phyloP scores from a whole-genome alignment of 2,888 invertebrate species.

The Pilophorus perplexus region DNA sequence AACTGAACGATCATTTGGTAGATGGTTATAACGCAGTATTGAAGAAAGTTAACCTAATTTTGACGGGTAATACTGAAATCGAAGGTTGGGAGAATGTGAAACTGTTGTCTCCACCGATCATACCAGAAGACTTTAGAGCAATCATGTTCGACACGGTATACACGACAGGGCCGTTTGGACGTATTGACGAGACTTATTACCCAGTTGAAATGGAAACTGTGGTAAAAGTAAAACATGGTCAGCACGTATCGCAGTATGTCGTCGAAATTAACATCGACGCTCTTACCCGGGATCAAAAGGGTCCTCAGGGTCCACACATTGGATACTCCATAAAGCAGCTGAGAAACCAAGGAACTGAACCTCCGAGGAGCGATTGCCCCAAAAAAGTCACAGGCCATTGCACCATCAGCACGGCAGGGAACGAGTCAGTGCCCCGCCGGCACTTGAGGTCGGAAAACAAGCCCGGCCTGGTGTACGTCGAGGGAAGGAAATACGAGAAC shows the following conservation, averaged over 20 bases:
- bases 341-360: not conserved
- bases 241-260: not conserved
- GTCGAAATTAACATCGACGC: not conserved
- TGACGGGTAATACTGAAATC: not conserved
- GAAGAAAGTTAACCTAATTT: not conserved
- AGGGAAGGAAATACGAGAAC: no score
- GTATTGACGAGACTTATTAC: not conserved
- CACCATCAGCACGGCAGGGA: not conserved
- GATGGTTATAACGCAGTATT: not conserved
- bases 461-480: no score
- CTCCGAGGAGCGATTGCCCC: no score
- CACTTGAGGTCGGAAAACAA: no score
- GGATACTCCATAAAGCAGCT: not conserved
- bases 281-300: not conserved
- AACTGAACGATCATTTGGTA: not conserved
- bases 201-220: not conserved
- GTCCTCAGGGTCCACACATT: conserved; percentile 1
- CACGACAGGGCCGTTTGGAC: not conserved
- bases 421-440: not conserved
- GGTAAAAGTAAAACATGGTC: not conserved
- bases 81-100: not conserved
- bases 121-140: not conserved
- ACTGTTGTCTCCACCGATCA: not conserved
- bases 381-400: not conserved
- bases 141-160: not conserved